phyloP scores from a whole-genome alignment of 2,113 vertebrate genomes.

The Bagarius yarrelli region DNA sequence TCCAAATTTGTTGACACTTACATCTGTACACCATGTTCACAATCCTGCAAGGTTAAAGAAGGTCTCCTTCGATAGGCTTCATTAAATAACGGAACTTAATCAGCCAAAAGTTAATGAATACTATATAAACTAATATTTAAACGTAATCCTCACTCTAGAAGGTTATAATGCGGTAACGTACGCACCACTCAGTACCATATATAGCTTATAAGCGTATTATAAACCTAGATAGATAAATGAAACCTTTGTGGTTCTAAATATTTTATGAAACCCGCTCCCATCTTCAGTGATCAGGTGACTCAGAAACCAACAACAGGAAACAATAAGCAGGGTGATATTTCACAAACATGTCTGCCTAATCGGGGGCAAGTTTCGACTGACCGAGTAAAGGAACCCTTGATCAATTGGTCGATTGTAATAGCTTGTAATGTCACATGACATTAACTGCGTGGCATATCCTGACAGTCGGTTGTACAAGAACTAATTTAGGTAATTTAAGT shows the following conservation, averaged over 20 bases:
- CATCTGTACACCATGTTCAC: conserved; percentile 22
- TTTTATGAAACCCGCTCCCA: conserved; percentile 62
- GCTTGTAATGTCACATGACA: not conserved
- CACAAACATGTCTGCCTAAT: conserved; percentile 35
- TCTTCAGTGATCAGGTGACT: conserved; percentile 58
- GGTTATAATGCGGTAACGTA: not conserved
- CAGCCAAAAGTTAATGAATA: not conserved
- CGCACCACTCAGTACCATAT: not conserved
- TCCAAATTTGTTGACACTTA: not conserved
- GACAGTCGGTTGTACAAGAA: not conserved
- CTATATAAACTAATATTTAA: not conserved
- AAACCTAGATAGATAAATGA: conserved; percentile 38
- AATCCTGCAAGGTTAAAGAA: conserved; percentile 21
- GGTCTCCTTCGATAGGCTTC: not conserved
- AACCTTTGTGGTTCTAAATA: conserved; percentile 63
- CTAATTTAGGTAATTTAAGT: not conserved
- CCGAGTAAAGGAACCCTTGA: conserved; percentile 34
- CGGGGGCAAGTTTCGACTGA: conserved; percentile 32
- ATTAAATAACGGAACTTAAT: not conserved
- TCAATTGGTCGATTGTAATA: no score
- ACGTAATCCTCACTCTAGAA: no score
- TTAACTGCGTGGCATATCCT: not conserved
- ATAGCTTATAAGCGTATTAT: not conserved
- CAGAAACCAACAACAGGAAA: conserved; percentile 49
- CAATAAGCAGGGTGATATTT: conserved; percentile 34